Evolutionary conservation across 2,113 vertebrate genomes (phyloP).

Genomic region (Columbina picui): DNA sequence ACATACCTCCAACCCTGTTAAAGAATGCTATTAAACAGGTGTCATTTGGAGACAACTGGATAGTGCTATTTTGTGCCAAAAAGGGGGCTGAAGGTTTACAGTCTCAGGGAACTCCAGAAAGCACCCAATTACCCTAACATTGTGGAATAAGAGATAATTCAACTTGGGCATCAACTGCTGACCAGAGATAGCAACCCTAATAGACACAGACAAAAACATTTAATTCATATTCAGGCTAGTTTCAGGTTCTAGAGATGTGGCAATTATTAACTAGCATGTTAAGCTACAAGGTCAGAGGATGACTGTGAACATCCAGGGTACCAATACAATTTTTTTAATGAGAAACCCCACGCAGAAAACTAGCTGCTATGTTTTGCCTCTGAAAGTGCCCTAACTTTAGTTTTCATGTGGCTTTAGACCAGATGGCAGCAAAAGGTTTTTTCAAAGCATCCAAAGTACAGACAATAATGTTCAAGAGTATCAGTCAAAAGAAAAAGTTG

Average conservation of each 20-base stretch:
- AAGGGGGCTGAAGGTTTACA: neutral
- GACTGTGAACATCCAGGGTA: neutral
- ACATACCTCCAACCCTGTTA: neutral
- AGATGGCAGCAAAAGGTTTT: neutral
- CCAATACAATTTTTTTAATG: neutral
- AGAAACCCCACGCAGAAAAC: neutral
- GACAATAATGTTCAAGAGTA: neutral
- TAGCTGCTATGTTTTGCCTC: neutral
- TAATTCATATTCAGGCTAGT: neutral
- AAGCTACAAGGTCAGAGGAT: neutral
- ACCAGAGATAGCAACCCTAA: neutral
- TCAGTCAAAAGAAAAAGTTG: neutral
- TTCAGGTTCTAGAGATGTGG: neutral
- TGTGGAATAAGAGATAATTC: neutral
- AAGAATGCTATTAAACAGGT: conserved; percentile 12
- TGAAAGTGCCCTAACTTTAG: neutral
- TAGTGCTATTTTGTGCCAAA: neutral
- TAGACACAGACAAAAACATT: neutral
- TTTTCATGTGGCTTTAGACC: neutral
- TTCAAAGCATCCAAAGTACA: neutral
- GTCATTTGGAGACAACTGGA: neutral
- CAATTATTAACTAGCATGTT: neutral
- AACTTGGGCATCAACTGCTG: neutral
- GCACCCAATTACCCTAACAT: neutral
- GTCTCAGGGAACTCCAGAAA: neutral